phyloP scores from a whole-genome alignment of 2,113 vertebrate species.

The Platanista minor region DNA sequence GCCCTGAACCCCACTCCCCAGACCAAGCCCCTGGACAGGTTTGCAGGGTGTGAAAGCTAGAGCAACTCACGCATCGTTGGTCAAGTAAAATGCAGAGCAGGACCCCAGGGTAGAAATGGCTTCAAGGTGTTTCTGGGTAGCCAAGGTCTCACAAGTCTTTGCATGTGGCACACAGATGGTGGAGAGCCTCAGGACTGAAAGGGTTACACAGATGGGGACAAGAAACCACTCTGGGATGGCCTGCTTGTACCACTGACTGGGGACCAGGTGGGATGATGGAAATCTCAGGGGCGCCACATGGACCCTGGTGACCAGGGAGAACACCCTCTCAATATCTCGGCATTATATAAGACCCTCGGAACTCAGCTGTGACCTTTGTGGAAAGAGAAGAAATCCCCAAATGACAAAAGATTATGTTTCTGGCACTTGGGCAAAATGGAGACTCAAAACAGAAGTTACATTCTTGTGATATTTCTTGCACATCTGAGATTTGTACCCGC shows the following conservation, averaged over 20 bases:
- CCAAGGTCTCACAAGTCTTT: background rate
- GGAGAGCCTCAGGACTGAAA: background rate
- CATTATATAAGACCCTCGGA: background rate
- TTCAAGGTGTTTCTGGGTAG: background rate
- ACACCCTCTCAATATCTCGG: background rate
- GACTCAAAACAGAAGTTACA: slow-evolving; percentile 27
- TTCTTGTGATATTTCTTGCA: background rate
- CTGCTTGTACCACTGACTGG: background rate
- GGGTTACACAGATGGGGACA: background rate
- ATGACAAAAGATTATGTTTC: slow-evolving; percentile 9
- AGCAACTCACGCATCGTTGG: background rate
- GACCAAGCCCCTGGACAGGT: background rate
- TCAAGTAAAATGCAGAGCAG: background rate
- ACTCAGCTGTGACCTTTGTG: background rate
- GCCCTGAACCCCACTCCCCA: background rate
- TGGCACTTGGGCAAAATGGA: slow-evolving; percentile 1
- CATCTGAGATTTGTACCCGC: background rate
- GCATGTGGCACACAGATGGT: background rate
- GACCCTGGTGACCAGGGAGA: background rate
- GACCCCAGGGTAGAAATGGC: background rate
- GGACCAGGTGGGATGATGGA: background rate
- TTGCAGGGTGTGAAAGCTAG: background rate
- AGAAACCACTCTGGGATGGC: background rate
- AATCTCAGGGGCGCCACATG: background rate
- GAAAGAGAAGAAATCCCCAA: background rate